Conservation (phyloP, 2,113 vertebrate genomes). For the Cacatua alba region DNA sequence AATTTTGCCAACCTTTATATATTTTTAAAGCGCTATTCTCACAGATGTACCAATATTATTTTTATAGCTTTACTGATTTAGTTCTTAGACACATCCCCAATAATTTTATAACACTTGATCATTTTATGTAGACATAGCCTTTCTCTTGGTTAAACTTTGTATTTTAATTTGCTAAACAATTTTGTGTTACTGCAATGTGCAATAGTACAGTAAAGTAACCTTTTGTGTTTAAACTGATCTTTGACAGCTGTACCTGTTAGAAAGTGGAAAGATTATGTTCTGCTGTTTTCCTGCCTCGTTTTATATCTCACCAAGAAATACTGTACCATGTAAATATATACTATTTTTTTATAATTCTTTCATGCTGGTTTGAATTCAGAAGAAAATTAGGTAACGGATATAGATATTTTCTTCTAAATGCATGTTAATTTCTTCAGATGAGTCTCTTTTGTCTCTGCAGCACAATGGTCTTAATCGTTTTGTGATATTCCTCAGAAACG, state of each 20-base stretch:
- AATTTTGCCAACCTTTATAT: conserved; percentile 45
- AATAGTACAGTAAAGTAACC: conserved; percentile 44
- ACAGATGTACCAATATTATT: conserved; percentile 73
- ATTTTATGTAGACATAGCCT: conserved; percentile 68
- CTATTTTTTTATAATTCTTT: conserved; percentile 77
- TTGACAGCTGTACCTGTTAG: background rate
- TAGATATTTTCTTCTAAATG: conserved; percentile 74
- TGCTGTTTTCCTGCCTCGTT: conserved; percentile 74
- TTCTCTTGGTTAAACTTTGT: conserved; percentile 58
- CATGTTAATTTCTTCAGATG: conserved; percentile 65
- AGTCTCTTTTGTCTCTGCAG: conserved; percentile 67
- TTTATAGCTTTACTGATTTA: conserved; percentile 76
- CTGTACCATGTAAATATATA: conserved; percentile 84
- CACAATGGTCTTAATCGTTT: conserved; percentile 73
- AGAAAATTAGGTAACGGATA: conserved; percentile 70
- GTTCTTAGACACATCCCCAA: conserved; percentile 51
- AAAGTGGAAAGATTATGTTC: conserved; percentile 9
- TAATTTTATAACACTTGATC: conserved; percentile 68
- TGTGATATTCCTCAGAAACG: conserved; percentile 59
- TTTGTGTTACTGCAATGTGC: conserved; percentile 64
- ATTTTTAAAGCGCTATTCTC: conserved; percentile 41
- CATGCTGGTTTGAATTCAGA: conserved; percentile 68
- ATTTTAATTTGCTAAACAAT: conserved; percentile 67
- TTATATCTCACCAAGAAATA: conserved; percentile 66
- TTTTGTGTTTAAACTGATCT: conserved; percentile 27